Conservation (phyloP, 2,113 vertebrate genomes). For the Corapipo altera region DNA sequence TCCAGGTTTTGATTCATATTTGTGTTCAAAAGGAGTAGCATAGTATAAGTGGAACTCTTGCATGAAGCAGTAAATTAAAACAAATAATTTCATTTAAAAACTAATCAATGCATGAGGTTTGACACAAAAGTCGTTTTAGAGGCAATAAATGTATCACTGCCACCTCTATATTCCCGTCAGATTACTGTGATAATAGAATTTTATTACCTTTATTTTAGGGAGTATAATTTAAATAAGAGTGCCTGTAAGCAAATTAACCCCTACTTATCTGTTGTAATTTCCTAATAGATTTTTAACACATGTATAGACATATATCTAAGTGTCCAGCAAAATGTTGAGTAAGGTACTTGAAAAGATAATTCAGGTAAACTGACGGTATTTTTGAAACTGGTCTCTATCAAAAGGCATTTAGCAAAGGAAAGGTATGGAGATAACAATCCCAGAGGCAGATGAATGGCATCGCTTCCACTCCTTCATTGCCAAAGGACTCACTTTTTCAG, state of each 20-base stretch:
- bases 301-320: neutral
- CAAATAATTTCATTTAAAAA: neutral
- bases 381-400: neutral
- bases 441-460: neutral
- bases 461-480: neutral
- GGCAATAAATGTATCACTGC: neutral
- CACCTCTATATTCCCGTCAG: neutral
- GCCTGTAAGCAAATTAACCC: neutral
- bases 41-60: neutral
- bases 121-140: neutral
- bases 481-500: neutral
- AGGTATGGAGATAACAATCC: neutral
- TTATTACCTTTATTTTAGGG: neutral
- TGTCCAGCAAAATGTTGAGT: neutral
- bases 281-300: neutral
- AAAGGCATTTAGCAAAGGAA: neutral
- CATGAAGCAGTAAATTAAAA: neutral
- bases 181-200: neutral
- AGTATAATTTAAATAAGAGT: neutral
- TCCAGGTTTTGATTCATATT: neutral
- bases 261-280: neutral
- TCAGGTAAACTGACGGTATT: neutral
- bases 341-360: neutral
- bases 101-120: neutral
- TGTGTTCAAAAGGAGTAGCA: neutral